Conservation (phyloP, 1,140 invertebrate genomes). For the Copidosoma floridanum region DNA sequence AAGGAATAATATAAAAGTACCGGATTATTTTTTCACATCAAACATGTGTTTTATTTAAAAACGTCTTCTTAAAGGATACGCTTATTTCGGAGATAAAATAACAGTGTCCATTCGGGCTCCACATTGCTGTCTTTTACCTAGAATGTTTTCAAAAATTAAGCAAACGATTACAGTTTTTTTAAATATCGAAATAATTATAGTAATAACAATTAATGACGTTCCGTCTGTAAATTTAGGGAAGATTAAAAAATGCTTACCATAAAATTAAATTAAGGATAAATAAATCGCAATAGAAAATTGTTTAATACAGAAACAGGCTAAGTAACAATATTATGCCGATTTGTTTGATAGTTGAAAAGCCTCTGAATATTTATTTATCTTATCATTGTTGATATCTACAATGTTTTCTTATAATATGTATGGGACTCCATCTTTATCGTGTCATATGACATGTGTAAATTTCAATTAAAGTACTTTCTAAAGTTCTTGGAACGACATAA, state of each 20-base stretch:
- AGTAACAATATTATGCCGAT: too few species aligned
- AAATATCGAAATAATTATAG: not conserved
- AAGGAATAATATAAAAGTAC: not conserved
- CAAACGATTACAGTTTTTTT: not conserved
- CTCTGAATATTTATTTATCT: too few species aligned
- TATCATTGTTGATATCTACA: too few species aligned
- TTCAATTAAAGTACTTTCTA: too few species aligned
- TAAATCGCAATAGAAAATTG: not conserved
- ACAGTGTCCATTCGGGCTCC: constrained; percentile 82
- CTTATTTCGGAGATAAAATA: constrained; percentile 82
- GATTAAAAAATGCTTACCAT: too few species aligned
- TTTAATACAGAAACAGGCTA: not conserved
- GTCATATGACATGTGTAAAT: too few species aligned
- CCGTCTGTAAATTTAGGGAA: not conserved
- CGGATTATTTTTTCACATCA: not conserved
- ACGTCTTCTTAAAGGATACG: constrained; percentile 66
- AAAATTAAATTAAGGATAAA: not conserved
- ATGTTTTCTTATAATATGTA: too few species aligned
- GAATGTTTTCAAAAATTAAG: not conserved
- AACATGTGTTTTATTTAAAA: too few species aligned
- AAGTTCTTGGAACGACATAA: too few species aligned
- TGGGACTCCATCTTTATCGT: too few species aligned
- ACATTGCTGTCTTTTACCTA: constrained; percentile 71
- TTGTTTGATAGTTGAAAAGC: too few species aligned
- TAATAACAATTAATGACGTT: not conserved